A percentile compares a stretch with the other conserved stretches of the same genome.
These are phyloP conservation scores for Pseudomyrmex concolor DNA, from an alignment of 1,140 invertebrate genomes.

Conservation along the genomic window DNA sequence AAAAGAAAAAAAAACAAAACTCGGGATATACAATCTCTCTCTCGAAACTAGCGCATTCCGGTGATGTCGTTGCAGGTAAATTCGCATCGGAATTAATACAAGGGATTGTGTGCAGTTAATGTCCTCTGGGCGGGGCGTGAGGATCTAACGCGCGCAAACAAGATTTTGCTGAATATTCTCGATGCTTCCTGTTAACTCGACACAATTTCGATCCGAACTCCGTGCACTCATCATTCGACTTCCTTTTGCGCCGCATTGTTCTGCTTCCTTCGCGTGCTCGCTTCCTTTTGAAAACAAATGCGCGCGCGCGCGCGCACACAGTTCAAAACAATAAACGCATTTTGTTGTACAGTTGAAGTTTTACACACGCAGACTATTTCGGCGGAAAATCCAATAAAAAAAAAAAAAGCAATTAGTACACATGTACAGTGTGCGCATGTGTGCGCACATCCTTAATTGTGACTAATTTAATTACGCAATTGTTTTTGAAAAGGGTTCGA, in stretches of 20 bases:
- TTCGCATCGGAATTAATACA: constrained; percentile 47
- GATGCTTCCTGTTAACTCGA: constrained; percentile 50
- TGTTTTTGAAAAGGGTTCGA: too few relatives aligned
- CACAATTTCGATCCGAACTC: constrained; percentile 53
- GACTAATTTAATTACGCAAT: too few relatives aligned
- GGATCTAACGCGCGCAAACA: constrained; percentile 37
- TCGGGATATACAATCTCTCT: background rate
- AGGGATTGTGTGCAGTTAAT: constrained; percentile 45
- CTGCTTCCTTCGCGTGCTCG: background rate
- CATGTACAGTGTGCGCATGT: too few relatives aligned
- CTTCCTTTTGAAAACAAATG: background rate
- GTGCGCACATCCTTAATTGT: too few relatives aligned
- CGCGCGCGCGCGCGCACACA: too few relatives aligned
- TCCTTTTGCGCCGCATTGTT: background rate
- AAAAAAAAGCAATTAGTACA: too few relatives aligned
- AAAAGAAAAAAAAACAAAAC: background rate
- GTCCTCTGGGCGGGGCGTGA: constrained; percentile 24
- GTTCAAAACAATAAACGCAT: background rate
- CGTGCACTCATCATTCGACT: constrained; percentile 31
- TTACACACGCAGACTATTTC: too few relatives aligned
- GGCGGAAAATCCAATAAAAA: too few relatives aligned
- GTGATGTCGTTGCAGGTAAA: constrained; percentile 33
- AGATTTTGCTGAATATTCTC: constrained; percentile 48
- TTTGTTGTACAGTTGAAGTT: too few relatives aligned
- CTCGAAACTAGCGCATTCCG: constrained; percentile 32